Conservation (phyloP, 2,797 vertebrate species). For the Ctenochaetus hawaiiensis region DNA sequence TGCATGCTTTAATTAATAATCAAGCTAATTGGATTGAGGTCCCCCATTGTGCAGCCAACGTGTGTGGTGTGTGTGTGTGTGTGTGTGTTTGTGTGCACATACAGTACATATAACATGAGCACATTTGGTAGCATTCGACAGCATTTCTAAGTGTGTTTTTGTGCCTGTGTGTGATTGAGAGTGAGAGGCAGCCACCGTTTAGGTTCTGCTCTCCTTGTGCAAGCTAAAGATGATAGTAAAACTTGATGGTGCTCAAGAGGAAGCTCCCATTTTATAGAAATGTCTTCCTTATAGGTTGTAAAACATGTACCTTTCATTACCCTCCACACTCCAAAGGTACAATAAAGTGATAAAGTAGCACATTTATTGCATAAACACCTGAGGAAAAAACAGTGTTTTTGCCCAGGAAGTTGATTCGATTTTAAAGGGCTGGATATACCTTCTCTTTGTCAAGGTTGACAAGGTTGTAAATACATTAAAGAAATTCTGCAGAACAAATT, state of each 20-base stretch:
- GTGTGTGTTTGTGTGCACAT: neutral
- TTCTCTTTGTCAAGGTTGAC: conserved; percentile 47
- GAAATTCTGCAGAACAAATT: conserved; percentile 27
- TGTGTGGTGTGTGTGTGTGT: conserved; percentile 26
- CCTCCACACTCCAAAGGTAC: conserved; percentile 66
- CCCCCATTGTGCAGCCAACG: conserved; percentile 69
- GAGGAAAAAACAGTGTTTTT: conserved; percentile 45
- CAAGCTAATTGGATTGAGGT: conserved; percentile 84
- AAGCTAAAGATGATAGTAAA: conserved; percentile 78
- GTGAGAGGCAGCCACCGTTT: conserved; percentile 51
- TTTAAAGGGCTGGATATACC: conserved; percentile 47
- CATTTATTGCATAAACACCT: conserved; percentile 72
- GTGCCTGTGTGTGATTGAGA: conserved; percentile 36
- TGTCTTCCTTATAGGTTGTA: conserved; percentile 76
- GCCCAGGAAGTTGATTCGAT: conserved; percentile 54
- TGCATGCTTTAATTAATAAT: conserved; percentile 85
- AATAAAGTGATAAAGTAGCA: conserved; percentile 69
- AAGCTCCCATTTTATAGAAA: conserved; percentile 79
- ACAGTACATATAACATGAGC: conserved; percentile 43
- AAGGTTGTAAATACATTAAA: conserved; percentile 39
- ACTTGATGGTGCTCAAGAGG: conserved; percentile 78
- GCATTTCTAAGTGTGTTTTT: conserved; percentile 9
- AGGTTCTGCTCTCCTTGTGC: conserved; percentile 63
- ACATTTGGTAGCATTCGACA: conserved; percentile 36
- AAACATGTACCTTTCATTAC: conserved; percentile 73